Evolutionary conservation across 2,888 invertebrate genomes (phyloP).

Genomic region (Dicranocentrus wangi): DNA sequence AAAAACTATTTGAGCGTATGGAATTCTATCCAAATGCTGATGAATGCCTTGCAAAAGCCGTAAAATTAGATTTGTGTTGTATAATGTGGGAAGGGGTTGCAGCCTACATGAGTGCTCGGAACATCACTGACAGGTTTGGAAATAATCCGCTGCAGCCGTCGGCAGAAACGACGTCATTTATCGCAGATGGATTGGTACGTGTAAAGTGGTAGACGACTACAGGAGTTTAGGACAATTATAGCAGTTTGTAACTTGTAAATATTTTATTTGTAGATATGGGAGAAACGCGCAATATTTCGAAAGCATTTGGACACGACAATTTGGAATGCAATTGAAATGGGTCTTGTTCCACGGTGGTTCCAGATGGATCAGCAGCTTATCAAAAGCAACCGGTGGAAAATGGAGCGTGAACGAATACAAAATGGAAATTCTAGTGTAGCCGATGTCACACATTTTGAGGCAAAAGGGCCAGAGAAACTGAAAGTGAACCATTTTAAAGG

Average conservation of each 20-base stretch:
- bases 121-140: slow-evolving; percentile 43
- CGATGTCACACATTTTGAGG: no score
- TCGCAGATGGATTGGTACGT: slow-evolving; percentile 49
- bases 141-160: slow-evolving; percentile 21
- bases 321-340: slow-evolving; percentile 35
- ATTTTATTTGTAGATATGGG: slow-evolving; percentile 22
- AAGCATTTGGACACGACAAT: slow-evolving; percentile 30
- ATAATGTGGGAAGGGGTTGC: slow-evolving; percentile 51
- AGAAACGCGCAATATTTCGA: slow-evolving; percentile 40
- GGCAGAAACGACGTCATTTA: slow-evolving; percentile 29
- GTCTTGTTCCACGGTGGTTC: slow-evolving; percentile 37
- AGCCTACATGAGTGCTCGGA: slow-evolving; percentile 22
- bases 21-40: slow-evolving; percentile 38
- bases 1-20: slow-evolving; percentile 36
- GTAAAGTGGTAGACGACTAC: slow-evolving; percentile 4
- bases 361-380: slow-evolving; percentile 36
- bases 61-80: slow-evolving; percentile 20
- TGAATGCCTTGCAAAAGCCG: slow-evolving; percentile 23
- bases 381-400: slow-evolving; percentile 11
- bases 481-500: slow-evolving; percentile 18
- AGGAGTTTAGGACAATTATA: not conserved
- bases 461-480: not conserved
- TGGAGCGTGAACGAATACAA: slow-evolving; percentile 9
- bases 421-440: no score
- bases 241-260: not conserved